Percentiles rank a stretch among this genome's conserved stretches.
These are phyloP conservation scores for Nasonia oneida DNA, from an alignment of 2,888 invertebrate species.

Conservation along the genomic window DNA sequence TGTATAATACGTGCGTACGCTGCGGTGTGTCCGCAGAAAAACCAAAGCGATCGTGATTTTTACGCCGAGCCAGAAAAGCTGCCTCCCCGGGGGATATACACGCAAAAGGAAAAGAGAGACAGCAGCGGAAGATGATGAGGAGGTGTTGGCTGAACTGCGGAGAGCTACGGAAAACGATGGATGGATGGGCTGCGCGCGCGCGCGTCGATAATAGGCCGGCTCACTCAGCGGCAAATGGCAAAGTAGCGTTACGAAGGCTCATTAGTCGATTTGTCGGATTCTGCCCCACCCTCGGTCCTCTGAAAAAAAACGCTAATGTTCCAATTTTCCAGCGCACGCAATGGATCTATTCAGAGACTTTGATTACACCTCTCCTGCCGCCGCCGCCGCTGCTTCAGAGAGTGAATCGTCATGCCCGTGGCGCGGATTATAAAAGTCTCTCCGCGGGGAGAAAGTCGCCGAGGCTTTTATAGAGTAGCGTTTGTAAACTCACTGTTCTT, in stretches of 20 bases:
- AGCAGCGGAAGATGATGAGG: conserved; percentile 33
- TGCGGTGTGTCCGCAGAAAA: not conserved
- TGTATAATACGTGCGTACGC: not conserved
- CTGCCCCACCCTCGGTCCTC: conserved; percentile 25
- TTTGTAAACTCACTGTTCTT: not conserved
- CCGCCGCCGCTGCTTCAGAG: not conserved
- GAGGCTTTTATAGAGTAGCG: not conserved
- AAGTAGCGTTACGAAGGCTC: conserved; percentile 58
- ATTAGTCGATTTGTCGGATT: conserved; percentile 48
- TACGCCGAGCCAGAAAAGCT: not conserved
- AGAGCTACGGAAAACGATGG: conserved; percentile 34
- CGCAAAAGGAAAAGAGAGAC: not conserved
- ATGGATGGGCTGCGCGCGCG: not conserved
- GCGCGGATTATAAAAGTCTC: conserved; percentile 40
- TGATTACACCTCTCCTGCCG: conserved; percentile 38
- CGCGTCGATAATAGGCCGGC: conserved; percentile 46
- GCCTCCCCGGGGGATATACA: conserved; percentile 7
- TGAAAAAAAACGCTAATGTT: conserved; percentile 55
- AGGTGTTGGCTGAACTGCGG: conserved; percentile 51
- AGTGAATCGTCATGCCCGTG: conserved; percentile 57
- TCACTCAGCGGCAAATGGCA: conserved; percentile 52
- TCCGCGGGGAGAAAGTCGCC: conserved; percentile 10
- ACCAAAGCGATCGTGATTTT: conserved; percentile 33
- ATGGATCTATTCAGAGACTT: conserved; percentile 56
- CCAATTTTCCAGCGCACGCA: conserved; percentile 59